Evolutionary conservation across 2,888 invertebrate species (phyloP).

Genomic region (Vanessa cardui): DNA sequence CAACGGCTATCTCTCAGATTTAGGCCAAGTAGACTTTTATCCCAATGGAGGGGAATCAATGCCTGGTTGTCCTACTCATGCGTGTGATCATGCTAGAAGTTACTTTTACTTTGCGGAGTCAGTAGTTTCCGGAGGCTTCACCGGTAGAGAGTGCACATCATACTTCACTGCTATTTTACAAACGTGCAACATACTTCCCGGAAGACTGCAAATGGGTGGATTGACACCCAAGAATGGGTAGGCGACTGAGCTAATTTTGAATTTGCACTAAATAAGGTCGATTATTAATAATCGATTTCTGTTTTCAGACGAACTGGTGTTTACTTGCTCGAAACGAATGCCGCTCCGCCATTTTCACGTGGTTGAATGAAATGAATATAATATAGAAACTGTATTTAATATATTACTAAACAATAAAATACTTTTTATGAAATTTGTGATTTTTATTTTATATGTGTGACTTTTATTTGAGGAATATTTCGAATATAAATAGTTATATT

Average conservation of each 20-base stretch:
- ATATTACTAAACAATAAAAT: too few species aligned
- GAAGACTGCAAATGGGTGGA: constrained; percentile 6
- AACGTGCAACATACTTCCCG: neutral
- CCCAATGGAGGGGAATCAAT: constrained; percentile 11
- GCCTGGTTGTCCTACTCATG: neutral
- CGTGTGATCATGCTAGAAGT: constrained; percentile 9
- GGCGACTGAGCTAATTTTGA: neutral
- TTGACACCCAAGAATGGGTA: constrained; percentile 6
- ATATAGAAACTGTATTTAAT: too few species aligned
- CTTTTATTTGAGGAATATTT: too few species aligned
- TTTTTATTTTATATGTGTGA: too few species aligned
- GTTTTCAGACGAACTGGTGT: constrained; percentile 2
- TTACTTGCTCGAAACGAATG: neutral
- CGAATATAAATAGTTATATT: too few species aligned
- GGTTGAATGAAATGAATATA: neutral
- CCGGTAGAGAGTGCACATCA: neutral
- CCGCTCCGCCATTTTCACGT: constrained; percentile 9
- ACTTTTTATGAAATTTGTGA: too few species aligned
- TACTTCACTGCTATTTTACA: neutral
- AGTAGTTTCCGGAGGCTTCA: neutral
- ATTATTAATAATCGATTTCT: neutral
- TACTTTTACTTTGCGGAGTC: constrained; percentile 11
- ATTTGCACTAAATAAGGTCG: too few species aligned
- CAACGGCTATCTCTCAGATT: neutral
- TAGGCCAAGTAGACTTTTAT: constrained; percentile 8